Conservation (phyloP, 2,888 invertebrate genomes). For the Microplitis manilae region DNA sequence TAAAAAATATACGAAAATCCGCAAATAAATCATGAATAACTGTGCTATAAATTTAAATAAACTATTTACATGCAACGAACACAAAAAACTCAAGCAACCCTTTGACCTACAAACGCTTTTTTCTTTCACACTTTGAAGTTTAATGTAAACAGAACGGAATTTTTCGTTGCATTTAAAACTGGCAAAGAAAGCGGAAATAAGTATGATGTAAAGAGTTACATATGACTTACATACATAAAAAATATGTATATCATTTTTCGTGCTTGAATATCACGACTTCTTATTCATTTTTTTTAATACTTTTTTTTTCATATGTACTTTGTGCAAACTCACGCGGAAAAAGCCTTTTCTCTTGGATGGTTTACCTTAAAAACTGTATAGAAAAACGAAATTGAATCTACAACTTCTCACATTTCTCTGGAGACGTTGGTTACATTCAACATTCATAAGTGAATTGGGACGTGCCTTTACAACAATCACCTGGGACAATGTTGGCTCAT, state of each 20-base stretch:
- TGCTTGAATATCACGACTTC: background rate
- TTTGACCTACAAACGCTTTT: background rate
- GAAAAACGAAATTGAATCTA: conserved; percentile 48
- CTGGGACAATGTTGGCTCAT: conserved; percentile 29
- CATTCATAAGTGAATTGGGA: conserved; percentile 46
- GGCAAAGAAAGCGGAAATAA: background rate
- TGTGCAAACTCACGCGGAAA: conserved; percentile 19
- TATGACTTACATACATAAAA: background rate
- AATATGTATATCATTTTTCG: background rate
- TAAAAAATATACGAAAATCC: background rate
- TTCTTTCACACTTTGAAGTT: background rate
- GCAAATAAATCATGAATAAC: background rate
- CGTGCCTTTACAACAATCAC: conserved; percentile 13
- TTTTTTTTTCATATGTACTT: conserved; percentile 27
- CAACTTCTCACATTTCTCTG: conserved; percentile 42
- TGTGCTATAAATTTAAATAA: conserved; percentile 1
- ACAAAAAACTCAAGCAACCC: background rate
- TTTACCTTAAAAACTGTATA: conserved; percentile 25
- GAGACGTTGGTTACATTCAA: conserved; percentile 41
- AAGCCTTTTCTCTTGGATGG: conserved; percentile 12
- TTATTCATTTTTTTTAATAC: background rate
- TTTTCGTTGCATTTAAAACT: background rate
- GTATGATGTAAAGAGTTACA: background rate
- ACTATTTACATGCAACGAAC: background rate
- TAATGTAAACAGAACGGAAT: background rate